These are phyloP conservation scores for Ginglymostoma cirratum DNA, from an alignment of 2,113 vertebrate species.

Conservation along the genomic window DNA sequence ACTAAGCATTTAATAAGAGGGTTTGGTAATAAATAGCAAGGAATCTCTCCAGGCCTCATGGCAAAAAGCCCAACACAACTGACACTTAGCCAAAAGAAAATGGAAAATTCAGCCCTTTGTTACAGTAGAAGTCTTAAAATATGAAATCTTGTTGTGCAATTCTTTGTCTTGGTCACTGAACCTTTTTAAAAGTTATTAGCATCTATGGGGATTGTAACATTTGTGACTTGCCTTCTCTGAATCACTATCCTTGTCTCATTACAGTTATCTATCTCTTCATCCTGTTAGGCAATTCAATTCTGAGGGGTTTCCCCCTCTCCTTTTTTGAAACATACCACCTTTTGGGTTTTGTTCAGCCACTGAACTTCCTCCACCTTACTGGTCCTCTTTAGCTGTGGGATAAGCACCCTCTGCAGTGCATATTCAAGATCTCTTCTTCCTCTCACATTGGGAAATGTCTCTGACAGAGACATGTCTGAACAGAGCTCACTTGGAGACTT, in stretches of 20 bases:
- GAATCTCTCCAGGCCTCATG: no score
- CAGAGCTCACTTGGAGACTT: background rate
- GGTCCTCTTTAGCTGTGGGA: background rate
- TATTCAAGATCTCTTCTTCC: background rate
- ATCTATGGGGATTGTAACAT: no score
- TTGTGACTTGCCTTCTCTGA: background rate
- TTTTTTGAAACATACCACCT: background rate
- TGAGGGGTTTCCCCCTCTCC: background rate
- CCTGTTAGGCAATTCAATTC: background rate
- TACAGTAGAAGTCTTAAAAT: no score
- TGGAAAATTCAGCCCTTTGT: no score
- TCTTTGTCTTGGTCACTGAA: no score
- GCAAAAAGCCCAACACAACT: no score
- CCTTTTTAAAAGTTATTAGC: no score
- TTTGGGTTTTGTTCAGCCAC: background rate
- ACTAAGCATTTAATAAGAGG: no score
- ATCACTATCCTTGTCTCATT: background rate
- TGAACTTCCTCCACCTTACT: background rate
- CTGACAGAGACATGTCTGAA: background rate
- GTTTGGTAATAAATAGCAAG: no score
- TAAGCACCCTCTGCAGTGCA: background rate
- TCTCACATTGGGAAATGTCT: background rate
- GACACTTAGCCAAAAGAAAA: no score
- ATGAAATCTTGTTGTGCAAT: no score
- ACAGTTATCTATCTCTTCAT: background rate